Conservation (phyloP, 92 coral and sea anemone species). For the Parazoanthus darwini region DNA sequence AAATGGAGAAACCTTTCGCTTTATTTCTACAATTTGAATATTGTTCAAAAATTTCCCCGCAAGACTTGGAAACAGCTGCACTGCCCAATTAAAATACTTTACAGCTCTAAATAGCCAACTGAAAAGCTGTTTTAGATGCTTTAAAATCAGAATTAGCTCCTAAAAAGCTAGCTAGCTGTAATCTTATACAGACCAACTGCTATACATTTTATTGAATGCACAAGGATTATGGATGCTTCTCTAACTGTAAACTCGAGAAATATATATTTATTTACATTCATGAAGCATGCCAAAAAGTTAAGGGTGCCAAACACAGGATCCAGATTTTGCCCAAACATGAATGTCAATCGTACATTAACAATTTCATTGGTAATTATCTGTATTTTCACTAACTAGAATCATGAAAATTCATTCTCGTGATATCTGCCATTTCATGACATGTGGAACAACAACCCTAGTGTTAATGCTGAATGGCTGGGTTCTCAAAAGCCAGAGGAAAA, state of each 20-base stretch:
- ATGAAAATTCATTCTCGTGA: not conserved
- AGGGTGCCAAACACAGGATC: too few species aligned
- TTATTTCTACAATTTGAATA: not conserved
- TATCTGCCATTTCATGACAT: not conserved
- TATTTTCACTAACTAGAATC: not conserved
- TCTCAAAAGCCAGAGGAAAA: not conserved
- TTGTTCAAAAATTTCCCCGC: not conserved
- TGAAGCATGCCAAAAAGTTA: not conserved
- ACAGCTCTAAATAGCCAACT: not conserved
- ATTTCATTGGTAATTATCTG: too few species aligned
- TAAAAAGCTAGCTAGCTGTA: too few species aligned
- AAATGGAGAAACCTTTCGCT: slow-evolving; percentile 12
- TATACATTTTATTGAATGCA: too few species aligned
- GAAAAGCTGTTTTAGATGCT: too few species aligned
- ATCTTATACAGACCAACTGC: too few species aligned
- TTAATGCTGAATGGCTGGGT: not conserved
- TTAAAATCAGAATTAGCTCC: too few species aligned
- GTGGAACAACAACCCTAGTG: not conserved
- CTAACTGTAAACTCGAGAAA: not conserved
- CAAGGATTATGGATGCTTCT: not conserved
- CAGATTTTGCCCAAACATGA: too few species aligned
- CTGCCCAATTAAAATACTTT: slow-evolving; percentile 8
- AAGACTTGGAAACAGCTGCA: slow-evolving; percentile 15
- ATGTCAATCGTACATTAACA: too few species aligned
- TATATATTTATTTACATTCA: too few species aligned